Percentiles rank a stretch among this genome's conserved stretches.
Conservation (phyloP, 1,140 invertebrate species). For the Brachionus angularis region DNA sequence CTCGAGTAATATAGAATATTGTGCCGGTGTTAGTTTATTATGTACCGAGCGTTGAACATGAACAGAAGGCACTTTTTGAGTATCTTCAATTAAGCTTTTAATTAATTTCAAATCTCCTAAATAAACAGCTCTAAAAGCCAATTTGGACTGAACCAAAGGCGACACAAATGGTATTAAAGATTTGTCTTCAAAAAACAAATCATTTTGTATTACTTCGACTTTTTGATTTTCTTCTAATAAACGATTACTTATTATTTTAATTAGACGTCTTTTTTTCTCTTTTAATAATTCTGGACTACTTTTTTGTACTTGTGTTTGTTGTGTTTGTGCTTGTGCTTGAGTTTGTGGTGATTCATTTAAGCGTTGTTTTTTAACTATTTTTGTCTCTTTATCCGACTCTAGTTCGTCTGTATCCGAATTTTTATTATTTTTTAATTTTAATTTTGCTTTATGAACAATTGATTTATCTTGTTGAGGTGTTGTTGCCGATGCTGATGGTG, state of each 20-base stretch:
- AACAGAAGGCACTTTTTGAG: conserved; percentile 52
- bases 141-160: conserved; percentile 54
- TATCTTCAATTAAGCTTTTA: conserved; percentile 53
- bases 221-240: conserved; percentile 48
- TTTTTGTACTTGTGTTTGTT: no score
- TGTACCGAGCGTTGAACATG: conserved; percentile 38
- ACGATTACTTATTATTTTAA: conserved; percentile 23
- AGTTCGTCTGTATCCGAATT: conserved; percentile 22
- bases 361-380: not conserved
- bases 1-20: conserved; percentile 53
- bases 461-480: not conserved
- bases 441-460: not conserved
- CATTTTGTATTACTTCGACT: conserved; percentile 55
- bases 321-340: no score
- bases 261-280: conserved; percentile 1
- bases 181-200: conserved; percentile 60
- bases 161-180: conserved; percentile 58
- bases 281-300: no score
- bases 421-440: not conserved
- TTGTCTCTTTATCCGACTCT: conserved; percentile 20
- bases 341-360: conserved; percentile 4
- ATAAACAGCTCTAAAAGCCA: conserved; percentile 57
- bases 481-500: not conserved
- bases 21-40: conserved; percentile 49
- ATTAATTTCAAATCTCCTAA: conserved; percentile 52